Evolutionary conservation across 2,797 vertebrate genomes (phyloP).

Genomic region (Ctenochaetus hawaiiensis): DNA sequence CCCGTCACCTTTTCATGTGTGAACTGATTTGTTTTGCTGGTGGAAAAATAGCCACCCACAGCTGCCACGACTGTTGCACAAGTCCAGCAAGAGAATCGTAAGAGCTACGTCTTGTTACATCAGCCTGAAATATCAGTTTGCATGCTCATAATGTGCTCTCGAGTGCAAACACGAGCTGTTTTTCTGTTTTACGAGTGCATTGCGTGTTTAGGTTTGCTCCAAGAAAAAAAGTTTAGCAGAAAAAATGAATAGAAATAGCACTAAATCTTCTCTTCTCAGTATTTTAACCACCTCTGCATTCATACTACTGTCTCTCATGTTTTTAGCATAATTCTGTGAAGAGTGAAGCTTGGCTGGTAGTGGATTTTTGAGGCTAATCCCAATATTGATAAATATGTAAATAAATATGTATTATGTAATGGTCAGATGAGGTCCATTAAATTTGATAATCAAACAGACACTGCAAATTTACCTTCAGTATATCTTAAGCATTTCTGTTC

Average conservation of each 20-base stretch:
- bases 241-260: no score
- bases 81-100: constrained; percentile 11
- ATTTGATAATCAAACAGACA: background rate
- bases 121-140: background rate
- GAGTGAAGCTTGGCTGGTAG: no score
- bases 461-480: background rate
- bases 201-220: no score
- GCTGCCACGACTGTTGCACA: constrained; percentile 3
- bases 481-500: no score
- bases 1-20: background rate
- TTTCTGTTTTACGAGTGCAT: background rate
- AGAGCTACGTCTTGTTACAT: background rate
- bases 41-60: constrained; percentile 12
- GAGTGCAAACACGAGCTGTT: background rate
- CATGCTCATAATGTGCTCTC: background rate
- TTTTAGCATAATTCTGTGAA: no score
- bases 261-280: no score
- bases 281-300: no score
- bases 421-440: background rate
- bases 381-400: no score
- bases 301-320: no score
- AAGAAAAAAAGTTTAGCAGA: no score
- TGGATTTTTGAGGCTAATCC: no score
- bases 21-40: constrained; percentile 21
- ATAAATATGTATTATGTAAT: no score